phyloP scores from a whole-genome alignment of 2,113 vertebrate species.

The Salvelinus fontinalis region DNA sequence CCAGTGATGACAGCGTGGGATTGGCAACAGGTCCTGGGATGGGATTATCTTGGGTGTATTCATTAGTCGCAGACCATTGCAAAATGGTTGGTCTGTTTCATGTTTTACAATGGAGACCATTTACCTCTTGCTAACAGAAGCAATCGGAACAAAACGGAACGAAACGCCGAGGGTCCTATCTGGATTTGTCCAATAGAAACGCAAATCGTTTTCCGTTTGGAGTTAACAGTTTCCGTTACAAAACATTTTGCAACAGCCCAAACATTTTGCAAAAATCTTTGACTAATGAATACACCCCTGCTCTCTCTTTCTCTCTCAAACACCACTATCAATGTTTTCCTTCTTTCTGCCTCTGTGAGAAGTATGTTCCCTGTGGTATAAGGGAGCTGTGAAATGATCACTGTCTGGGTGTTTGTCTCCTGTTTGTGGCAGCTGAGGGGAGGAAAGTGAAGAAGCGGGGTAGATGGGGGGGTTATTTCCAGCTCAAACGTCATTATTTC shows the following conservation, averaged over 20 bases:
- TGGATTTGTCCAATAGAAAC: no score
- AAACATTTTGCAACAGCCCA: no score
- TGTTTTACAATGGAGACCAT: no score
- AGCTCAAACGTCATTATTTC: neutral
- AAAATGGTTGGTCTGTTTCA: no score
- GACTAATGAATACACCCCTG: no score
- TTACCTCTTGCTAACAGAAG: no score
- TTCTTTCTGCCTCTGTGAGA: slow-evolving; percentile 52
- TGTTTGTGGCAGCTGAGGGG: slow-evolving; percentile 38
- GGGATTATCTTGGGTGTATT: no score
- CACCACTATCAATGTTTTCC: slow-evolving; percentile 43
- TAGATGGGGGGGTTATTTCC: neutral
- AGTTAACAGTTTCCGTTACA: no score
- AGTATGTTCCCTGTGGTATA: slow-evolving; percentile 64
- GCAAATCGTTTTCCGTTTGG: no score
- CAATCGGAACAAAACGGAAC: neutral
- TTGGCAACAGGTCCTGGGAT: slow-evolving; percentile 48
- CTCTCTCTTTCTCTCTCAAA: slow-evolving; percentile 1
- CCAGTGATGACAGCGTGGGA: slow-evolving; percentile 62
- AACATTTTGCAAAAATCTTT: no score
- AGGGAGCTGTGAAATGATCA: slow-evolving; percentile 63
- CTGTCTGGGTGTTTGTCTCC: slow-evolving; percentile 50
- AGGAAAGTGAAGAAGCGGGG: neutral
- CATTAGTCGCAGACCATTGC: no score
- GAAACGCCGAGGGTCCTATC: neutral